Evolutionary conservation across 2,797 vertebrate genomes (phyloP).

Genomic region (Triplophysa yarkandensis): DNA sequence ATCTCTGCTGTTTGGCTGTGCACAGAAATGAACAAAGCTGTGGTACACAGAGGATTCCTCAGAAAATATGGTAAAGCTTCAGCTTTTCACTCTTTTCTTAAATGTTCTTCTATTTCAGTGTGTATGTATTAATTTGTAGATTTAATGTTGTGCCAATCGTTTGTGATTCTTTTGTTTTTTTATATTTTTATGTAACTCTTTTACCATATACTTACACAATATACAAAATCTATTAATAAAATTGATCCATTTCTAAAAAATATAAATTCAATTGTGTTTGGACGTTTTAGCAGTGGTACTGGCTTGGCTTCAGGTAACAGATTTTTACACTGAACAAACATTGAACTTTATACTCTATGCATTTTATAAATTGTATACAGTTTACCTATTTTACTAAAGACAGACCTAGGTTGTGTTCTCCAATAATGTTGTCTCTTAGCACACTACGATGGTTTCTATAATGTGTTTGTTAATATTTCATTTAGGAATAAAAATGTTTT

Average conservation of each 20-base stretch:
- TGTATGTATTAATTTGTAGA: not conserved
- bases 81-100: not conserved
- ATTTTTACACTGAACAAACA: not conserved
- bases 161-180: not conserved
- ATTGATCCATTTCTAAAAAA: no score
- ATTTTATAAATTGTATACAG: not conserved
- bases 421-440: no score
- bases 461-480: no score
- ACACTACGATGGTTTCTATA: no score
- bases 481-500: no score
- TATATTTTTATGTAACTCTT: not conserved
- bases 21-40: slow-evolving; percentile 71
- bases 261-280: not conserved
- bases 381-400: not conserved
- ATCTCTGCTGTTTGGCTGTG: slow-evolving; percentile 55
- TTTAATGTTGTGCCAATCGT: not conserved
- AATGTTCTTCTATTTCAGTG: not conserved
- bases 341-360: not conserved
- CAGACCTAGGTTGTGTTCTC: no score
- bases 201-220: not conserved
- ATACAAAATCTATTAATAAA: not conserved
- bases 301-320: not conserved
- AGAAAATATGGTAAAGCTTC: slow-evolving; percentile 78
- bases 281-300: not conserved
- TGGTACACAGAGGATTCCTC: slow-evolving; percentile 79